Base-by-base conservation (phyloP, 2,113 vertebrate species). In the Pongo pygmaeus region DNA sequence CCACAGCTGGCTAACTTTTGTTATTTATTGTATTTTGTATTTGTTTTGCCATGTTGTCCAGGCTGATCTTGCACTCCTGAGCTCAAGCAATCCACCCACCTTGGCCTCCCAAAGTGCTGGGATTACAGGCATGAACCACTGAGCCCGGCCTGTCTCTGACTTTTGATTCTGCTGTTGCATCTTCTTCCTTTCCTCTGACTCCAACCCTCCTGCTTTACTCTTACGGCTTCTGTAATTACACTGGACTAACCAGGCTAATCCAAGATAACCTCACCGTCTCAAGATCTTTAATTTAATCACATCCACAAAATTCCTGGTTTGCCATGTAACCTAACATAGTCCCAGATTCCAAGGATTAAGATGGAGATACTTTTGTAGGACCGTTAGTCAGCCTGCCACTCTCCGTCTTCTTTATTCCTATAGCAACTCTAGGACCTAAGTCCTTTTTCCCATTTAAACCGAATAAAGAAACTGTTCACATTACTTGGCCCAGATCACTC, bases 61-160 rank as follows among this genome's bases (percentile, higher is more conserved):
- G 30, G 61, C 61, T 64, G 61, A 12, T 64, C 61, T 32, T 30
- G 27, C 30, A 64, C 27, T 64, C 27, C 27, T 14, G 61, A 64
- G 5, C 61, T 64, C 61, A 64, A 64, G 27, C 61, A 32, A 14
- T 64, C 61, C 30, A 11, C 61, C 27, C 61, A 0, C 27, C 27
- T 64, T 64, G 61, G 12, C 61, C 27, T 64, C 61, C 27, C 61
- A 30, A 32, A 64, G 27, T 64, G 61, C 27, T 64, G 61, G 27
- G 30, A 32, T 64, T 30, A 32, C 27, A 64, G 61, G 27, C 61
- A 32, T 1, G 61, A 64, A 27, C 27, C 27, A 64, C 27, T 13
- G 5, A 30, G 61, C 61, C 1, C 0, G 27, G 27, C 61, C 27
- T 64, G 27, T 23, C 46, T 78, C 27, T n/a, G 9, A 11, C 18